Evolutionary conservation across 1,140 invertebrate genomes (phyloP), one percentile per base, ranked within the genome.

Genomic region (Xylocopa sonorina): DNA sequence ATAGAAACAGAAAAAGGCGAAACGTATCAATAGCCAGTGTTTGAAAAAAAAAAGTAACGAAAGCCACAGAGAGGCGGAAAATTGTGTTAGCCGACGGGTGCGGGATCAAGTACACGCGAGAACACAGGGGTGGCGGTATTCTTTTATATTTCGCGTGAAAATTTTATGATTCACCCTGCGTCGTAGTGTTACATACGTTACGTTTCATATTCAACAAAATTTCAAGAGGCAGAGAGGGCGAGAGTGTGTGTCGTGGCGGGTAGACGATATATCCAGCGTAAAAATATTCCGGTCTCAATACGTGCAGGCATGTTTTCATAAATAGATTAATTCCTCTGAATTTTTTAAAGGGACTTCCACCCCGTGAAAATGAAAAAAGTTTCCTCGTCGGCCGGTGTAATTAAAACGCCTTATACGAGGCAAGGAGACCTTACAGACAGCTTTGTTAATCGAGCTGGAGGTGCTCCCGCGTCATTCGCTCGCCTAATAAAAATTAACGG

Each of bases 401-500:
- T 86, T 86, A 86, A 86, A 85, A 85, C 85, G 84, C 85, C 81
- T 86, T 86, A 85, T 86, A 86, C 80, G 85, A 69, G 78, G 77
- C 62, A 80, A 81, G 78, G 85, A 87, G 79, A 83, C 85, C 85
- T 82, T 84, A 87, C 84, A 84, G 84, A 83, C 78, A 84, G 85
- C 79, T 87, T 87, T 87, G 82, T 87, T 87, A 87, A 87, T 87
- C 84, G 84, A 82, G 84, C 78, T 58, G 66, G 81, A 86, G 85
- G 85, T 86, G 84, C 82, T 87, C 79, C 73, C 85, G 85, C 82
- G 85, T 87, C 84, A 86, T 87, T 87, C 84, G 85, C 84, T 86
- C 85, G 85, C 81, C 85, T 86, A 87, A 87, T 86, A 87, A 87
- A 87, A 87, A 86, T 87, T 86, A 87, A 86, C 85, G 85, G 85